Base-by-base conservation (phyloP, 1,140 invertebrate genomes). In the Samia ricini region DNA sequence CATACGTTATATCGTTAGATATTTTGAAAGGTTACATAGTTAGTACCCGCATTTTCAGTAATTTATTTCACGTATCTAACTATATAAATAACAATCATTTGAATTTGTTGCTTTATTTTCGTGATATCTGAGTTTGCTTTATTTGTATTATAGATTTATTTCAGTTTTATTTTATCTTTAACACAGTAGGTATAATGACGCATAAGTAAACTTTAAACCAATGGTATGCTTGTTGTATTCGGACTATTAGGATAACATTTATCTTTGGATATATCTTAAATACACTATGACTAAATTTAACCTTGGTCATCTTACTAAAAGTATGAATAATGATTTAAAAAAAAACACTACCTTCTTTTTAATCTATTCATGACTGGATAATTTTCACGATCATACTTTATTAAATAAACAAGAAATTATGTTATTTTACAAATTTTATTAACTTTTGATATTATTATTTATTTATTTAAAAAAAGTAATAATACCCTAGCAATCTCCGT, bases 181-280 rank as follows among this genome's bases (percentile, higher is more conserved):
- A 55, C 52, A 21, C 52, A 55, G 12, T 18, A 22, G 6, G 10
- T 24, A 55, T 24, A 8, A 52, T 21, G 22, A 55, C 22, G 50
- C 50, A 24, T 20, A 52, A 52, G 12, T 22, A 21, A 52, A 52
- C 10, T 12, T 24, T 24, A 23, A n/a, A 23, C 10, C 42, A 54
- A 75, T 63, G 67, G 51, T 26, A 67, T 64, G 71, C 58, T 61
- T 70, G 66, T 68, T 69, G 62, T 69, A 68, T 64, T 42, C 33
- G 33, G 33, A 42, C 73, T 61, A 42, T 63, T 74, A 61, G 19
- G 68, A 71, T 64, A 79, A 81, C 77, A 82, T 84, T 84, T 79
- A 63, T 74, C 61, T 73, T 64, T 21, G 64, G 64, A 66, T 81
- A 64, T 74, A 61, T 23, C 67, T 56, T 74, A 56, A 69, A 72